A percentile compares a stretch with the other conserved stretches of the same genome.
phyloP scores from a whole-genome alignment of 23 tunicate genomes.

The Trididemnum nubilum region DNA sequence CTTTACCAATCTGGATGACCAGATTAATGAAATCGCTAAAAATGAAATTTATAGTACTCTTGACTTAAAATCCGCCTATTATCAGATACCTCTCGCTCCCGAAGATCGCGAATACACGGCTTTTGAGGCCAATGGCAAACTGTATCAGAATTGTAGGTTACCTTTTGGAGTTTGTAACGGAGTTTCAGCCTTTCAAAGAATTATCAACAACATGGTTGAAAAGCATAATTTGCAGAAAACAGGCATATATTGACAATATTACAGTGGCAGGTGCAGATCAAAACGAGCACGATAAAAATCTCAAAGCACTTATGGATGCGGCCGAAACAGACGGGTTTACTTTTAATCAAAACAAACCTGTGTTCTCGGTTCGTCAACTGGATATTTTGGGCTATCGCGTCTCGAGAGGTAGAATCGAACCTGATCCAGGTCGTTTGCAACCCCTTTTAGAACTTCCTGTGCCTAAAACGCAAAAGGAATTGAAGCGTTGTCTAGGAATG shows the following conservation, averaged over 20 bases:
- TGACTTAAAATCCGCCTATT: constrained; percentile 31
- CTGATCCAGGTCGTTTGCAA: constrained; percentile 30
- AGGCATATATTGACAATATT: constrained; percentile 17
- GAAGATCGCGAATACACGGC: constrained; percentile 31
- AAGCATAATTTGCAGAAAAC: neutral
- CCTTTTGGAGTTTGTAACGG: constrained; percentile 27
- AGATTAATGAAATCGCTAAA: constrained; percentile 17
- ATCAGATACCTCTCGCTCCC: neutral
- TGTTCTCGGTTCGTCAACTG: neutral
- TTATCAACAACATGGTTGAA: neutral
- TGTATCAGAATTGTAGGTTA: constrained; percentile 19
- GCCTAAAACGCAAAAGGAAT: constrained; percentile 5
- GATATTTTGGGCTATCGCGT: constrained; percentile 25
- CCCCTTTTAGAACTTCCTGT: constrained; percentile 27
- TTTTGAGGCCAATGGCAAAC: constrained; percentile 6
- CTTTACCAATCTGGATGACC: constrained; percentile 17
- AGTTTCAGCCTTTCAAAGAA: constrained; percentile 14
- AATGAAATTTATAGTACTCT: constrained; percentile 4
- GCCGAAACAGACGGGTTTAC: neutral
- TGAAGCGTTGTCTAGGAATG: constrained; percentile 26
- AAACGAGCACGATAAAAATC: constrained; percentile 18
- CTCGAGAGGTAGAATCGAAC: neutral
- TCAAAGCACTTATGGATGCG: constrained; percentile 12
- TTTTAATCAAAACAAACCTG: constrained; percentile 7
- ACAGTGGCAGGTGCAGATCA: constrained; percentile 19